Conservation (phyloP, 2,113 vertebrate species). For the Microcebus tavaratra region DNA sequence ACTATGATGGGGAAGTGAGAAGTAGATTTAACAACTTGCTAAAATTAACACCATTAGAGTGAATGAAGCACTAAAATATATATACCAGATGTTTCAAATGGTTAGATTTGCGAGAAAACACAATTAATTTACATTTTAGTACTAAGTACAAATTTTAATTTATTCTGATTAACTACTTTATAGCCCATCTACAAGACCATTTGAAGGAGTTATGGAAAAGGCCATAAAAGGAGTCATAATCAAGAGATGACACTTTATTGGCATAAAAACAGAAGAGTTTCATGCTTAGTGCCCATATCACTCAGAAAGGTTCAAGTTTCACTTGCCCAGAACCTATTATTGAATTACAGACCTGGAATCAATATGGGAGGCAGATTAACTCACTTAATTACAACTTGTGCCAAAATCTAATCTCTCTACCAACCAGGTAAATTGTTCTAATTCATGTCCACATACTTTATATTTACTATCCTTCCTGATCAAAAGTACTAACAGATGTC, state of each 20-base stretch:
- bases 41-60: slow-evolving; percentile 48
- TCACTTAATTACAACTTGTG: slow-evolving; percentile 34
- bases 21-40: slow-evolving; percentile 56
- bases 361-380: slow-evolving; percentile 30
- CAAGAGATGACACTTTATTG: slow-evolving; percentile 60
- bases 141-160: slow-evolving; percentile 70
- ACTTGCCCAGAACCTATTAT: neutral
- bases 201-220: slow-evolving; percentile 52
- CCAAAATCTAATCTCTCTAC: slow-evolving; percentile 5
- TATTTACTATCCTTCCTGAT: neutral
- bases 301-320: slow-evolving; percentile 29
- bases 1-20: neutral
- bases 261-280: slow-evolving; percentile 66
- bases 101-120: slow-evolving; percentile 67
- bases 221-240: slow-evolving; percentile 58
- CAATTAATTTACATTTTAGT: slow-evolving; percentile 76
- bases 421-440: slow-evolving; percentile 36
- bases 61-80: slow-evolving; percentile 58
- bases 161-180: slow-evolving; percentile 67
- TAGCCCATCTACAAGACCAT: slow-evolving; percentile 64
- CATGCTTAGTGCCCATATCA: neutral
- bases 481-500: slow-evolving; percentile 24
- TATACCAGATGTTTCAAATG: slow-evolving; percentile 66
- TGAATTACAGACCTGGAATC: slow-evolving; percentile 56
- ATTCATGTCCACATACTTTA: neutral